A percentile compares a stretch with the other conserved stretches of the same genome.
Conservation (phyloP, 2,113 vertebrate species). For the Python bivittatus region DNA sequence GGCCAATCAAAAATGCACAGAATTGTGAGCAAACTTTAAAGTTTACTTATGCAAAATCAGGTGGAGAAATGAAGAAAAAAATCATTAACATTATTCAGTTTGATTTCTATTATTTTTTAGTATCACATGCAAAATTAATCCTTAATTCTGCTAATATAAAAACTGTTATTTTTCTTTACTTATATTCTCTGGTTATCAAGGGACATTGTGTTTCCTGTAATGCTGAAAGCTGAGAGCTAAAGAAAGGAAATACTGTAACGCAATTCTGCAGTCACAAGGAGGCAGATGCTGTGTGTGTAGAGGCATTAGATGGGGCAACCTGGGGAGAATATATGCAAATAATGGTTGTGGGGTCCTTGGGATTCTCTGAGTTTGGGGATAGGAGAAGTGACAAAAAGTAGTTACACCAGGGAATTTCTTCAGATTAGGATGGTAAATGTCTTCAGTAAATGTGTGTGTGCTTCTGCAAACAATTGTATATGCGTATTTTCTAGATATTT, state of each 20-base stretch:
- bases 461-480: neutral
- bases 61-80: neutral
- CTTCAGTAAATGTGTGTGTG: neutral
- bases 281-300: neutral
- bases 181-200: neutral
- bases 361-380: too few species aligned
- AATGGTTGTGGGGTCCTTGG: too few species aligned
- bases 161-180: neutral
- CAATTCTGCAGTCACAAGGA: neutral
- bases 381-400: neutral
- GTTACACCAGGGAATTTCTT: neutral
- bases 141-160: neutral
- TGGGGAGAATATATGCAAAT: neutral
- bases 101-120: neutral
- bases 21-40: neutral
- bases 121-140: neutral
- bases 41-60: neutral
- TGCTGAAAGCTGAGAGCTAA: neutral
- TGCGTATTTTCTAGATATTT: neutral
- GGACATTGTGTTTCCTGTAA: neutral
- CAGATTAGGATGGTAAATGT: neutral
- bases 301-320: neutral
- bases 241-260: neutral
- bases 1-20: neutral
- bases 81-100: neutral